These are phyloP conservation scores for Stichopus chloronotus DNA, from an alignment of 35 echinoderm and acorn worm species.

Conservation along the genomic window DNA sequence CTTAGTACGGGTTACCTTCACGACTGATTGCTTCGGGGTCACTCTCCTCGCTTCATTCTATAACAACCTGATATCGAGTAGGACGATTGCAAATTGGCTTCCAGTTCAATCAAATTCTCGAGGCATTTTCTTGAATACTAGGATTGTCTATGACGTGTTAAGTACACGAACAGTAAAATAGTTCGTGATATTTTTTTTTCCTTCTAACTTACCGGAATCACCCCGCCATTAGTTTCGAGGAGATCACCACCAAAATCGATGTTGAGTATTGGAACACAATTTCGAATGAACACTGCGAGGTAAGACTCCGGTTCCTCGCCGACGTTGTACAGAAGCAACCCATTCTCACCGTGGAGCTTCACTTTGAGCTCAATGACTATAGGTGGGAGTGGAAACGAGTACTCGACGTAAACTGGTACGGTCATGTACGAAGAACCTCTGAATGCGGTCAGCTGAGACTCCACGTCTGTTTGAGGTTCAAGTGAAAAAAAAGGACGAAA, in stretches of 20 bases:
- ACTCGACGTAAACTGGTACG: constrained; percentile 7
- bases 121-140: no score
- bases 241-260: constrained; percentile 40
- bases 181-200: no score
- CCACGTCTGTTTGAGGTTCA: constrained; percentile 14
- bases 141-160: no score
- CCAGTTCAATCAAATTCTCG: no score
- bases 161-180: no score
- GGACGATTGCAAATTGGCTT: no score
- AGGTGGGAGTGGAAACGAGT: not conserved
- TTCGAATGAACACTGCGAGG: constrained; percentile 3
- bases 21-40: no score
- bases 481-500: not conserved
- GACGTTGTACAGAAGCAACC: not conserved
- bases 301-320: constrained; percentile 12
- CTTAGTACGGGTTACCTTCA: no score
- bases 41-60: no score
- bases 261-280: not conserved
- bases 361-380: constrained; percentile 24
- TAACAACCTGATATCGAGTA: no score
- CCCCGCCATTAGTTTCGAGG: constrained; percentile 3
- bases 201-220: constrained; percentile 16
- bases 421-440: constrained; percentile 30
- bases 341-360: not conserved
- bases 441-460: constrained; percentile 15